A percentile compares a stretch with the other conserved stretches of the same genome.
These are phyloP conservation scores for Eristalinus aeneus DNA, from an alignment of 2,888 invertebrate species.

Conservation along the genomic window DNA sequence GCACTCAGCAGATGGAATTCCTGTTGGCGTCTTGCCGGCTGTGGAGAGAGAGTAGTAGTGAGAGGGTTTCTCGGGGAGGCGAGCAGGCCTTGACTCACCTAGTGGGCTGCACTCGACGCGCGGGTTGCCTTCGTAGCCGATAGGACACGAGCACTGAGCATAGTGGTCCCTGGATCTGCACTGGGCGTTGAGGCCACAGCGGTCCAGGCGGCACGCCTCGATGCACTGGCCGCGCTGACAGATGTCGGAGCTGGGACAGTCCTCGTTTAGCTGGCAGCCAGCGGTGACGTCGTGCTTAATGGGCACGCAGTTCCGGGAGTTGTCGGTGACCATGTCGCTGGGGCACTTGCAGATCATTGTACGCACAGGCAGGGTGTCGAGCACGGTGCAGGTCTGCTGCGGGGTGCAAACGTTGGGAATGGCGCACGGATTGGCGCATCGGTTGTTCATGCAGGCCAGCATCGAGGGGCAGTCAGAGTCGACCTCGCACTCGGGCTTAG, in stretches of 20 bases:
- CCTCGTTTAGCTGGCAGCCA: conserved; percentile 87
- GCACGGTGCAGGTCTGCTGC: conserved; percentile 89
- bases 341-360: conserved; percentile 94
- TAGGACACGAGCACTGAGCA: conserved; percentile 89
- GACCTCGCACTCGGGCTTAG: conserved; percentile 85
- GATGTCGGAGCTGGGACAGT: conserved; percentile 88
- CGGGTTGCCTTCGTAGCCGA: conserved; percentile 89
- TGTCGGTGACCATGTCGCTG: conserved; percentile 88
- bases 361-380: conserved; percentile 89
- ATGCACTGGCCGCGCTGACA: conserved; percentile 89
- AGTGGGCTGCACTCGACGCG: conserved; percentile 87
- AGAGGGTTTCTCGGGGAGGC: no score
- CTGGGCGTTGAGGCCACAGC: conserved; percentile 91
- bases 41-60: conserved; percentile 3
- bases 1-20: conserved; percentile 84
- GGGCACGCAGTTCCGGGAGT: conserved; percentile 86
- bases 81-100: conserved; percentile 78
- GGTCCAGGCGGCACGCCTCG: conserved; percentile 89
- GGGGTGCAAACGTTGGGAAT: conserved; percentile 87
- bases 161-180: conserved; percentile 89
- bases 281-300: conserved; percentile 82
- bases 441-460: conserved; percentile 88
- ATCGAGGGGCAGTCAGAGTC: conserved; percentile 90
- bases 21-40: conserved; percentile 75
- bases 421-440: conserved; percentile 90